Conservation (phyloP, 2,113 vertebrate species). For the Coryphaenoides rupestris region DNA sequence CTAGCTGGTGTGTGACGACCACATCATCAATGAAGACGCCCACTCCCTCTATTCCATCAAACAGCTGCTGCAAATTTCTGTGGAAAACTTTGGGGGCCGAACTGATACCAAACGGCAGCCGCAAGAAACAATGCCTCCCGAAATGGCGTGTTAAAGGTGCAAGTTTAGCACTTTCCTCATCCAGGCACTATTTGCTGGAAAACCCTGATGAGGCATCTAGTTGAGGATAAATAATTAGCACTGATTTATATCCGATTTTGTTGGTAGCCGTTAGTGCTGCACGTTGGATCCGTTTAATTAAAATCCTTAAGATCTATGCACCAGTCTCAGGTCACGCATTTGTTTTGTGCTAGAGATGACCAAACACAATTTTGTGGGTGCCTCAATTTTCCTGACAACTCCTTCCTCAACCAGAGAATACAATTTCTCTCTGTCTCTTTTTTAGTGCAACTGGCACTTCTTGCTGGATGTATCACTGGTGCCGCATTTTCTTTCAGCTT, state of each 20-base stretch:
- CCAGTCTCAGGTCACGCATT: neutral
- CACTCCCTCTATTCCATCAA: constrained; percentile 13
- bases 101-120: constrained; percentile 1
- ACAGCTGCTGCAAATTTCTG: constrained; percentile 11
- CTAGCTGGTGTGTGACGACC: no score
- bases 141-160: constrained; percentile 8
- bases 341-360: neutral
- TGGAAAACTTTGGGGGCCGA: neutral
- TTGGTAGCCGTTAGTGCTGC: neutral
- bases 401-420: neutral
- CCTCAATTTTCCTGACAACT: neutral
- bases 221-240: neutral
- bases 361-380: neutral
- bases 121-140: constrained; percentile 1
- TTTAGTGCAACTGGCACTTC: no score
- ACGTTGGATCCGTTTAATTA: neutral
- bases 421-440: neutral
- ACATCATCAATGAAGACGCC: constrained; percentile 7
- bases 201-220: neutral
- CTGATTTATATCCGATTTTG: neutral
- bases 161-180: constrained; percentile 4
- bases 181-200: neutral
- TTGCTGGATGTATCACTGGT: constrained; percentile 1
- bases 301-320: neutral
- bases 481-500: neutral